phyloP scores from a whole-genome alignment of 2,888 invertebrate species.

The Blomia tropicalis region DNA sequence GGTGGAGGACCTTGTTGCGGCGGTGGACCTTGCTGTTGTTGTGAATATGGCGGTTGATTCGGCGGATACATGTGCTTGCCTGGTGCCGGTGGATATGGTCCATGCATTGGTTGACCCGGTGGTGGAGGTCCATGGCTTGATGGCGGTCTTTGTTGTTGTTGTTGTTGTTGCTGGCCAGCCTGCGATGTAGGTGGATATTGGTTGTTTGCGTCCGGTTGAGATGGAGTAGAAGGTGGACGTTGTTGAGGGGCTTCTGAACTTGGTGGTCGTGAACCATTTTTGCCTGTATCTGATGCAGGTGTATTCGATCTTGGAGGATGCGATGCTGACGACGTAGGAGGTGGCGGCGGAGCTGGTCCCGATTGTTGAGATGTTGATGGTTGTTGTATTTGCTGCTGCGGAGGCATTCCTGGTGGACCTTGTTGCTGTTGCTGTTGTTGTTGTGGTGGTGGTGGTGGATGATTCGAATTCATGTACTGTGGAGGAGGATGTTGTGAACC shows the following conservation, averaged over 20 bases:
- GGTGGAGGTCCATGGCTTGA: slow-evolving; percentile 1
- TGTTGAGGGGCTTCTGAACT: slow-evolving; percentile 12
- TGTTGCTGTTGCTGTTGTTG: slow-evolving; percentile 37
- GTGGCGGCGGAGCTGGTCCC: slow-evolving; percentile 16
- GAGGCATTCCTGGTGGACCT: slow-evolving; percentile 34
- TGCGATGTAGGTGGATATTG: background rate
- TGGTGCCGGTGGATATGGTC: slow-evolving; percentile 22
- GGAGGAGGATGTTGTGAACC: background rate
- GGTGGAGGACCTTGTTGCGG: slow-evolving; percentile 9
- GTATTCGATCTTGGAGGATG: slow-evolving; percentile 6
- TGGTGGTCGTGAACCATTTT: slow-evolving; percentile 4
- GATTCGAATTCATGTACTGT: background rate
- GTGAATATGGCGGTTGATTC: slow-evolving; percentile 4
- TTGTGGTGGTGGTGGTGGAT: slow-evolving; percentile 32
- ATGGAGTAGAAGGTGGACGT: background rate
- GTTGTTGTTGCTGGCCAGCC: background rate
- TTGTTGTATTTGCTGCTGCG: slow-evolving; percentile 38
- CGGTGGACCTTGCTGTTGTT: slow-evolving; percentile 7
- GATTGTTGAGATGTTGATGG: slow-evolving; percentile 24
- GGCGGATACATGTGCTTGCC: background rate
- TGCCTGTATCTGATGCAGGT: background rate
- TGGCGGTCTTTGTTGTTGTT: background rate
- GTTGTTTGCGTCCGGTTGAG: slow-evolving; percentile 9
- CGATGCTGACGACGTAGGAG: slow-evolving; percentile 1
- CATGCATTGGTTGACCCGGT: slow-evolving; percentile 17